Percentiles rank a stretch among this genome's conserved stretches.
phyloP scores from a whole-genome alignment of 2,888 invertebrate species.

The Clanis bilineata region DNA sequence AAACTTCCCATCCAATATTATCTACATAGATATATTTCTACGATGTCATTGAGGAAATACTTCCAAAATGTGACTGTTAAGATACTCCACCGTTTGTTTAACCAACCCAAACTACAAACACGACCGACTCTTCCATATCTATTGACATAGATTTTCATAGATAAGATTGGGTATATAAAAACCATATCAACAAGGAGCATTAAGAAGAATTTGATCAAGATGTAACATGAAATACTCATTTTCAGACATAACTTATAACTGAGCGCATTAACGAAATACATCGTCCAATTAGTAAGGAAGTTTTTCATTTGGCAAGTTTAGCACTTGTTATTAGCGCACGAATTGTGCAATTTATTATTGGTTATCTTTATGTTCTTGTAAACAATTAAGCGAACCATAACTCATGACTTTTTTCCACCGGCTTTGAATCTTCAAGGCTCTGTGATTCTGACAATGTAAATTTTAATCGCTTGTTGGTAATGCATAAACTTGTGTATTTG shows the following conservation, averaged over 20 bases:
- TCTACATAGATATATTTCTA: no score
- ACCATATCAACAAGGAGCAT: no score
- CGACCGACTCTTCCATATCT: no score
- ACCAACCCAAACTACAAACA: no score
- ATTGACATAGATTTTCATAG: no score
- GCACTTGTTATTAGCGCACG: conserved; percentile 1
- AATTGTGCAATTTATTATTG: not conserved
- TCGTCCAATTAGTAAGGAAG: not conserved
- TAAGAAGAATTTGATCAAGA: not conserved
- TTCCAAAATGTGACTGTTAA: no score
- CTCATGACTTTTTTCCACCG: not conserved
- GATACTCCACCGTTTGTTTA: no score
- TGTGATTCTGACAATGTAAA: not conserved
- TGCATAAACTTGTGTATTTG: no score
- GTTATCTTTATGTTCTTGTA: conserved; percentile 6
- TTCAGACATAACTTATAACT: not conserved
- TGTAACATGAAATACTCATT: not conserved
- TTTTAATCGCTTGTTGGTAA: no score
- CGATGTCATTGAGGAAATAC: no score
- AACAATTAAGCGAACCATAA: conserved; percentile 5
- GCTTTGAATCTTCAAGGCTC: not conserved
- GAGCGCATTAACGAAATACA: not conserved
- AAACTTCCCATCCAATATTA: no score
- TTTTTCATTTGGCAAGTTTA: not conserved
- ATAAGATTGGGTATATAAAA: no score